Conservation (phyloP, 2,888 invertebrate genomes). For the Philopedon plagiatum region DNA sequence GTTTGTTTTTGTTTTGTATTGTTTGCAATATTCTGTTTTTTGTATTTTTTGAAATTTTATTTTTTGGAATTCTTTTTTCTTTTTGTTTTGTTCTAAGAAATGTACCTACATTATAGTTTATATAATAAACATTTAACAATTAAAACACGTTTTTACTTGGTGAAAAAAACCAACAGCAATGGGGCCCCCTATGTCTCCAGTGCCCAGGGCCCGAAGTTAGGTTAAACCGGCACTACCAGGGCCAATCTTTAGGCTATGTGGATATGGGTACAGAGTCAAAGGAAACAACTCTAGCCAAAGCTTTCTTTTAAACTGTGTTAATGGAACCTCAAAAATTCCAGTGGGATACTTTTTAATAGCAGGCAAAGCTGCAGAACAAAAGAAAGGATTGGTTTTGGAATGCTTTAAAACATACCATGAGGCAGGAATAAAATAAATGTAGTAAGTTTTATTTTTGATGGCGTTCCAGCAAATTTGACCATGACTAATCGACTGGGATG, state of each 20-base stretch:
- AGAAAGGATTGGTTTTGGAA: slow-evolving; percentile 28
- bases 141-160: no score
- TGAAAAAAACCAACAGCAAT: no score
- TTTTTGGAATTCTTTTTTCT: no score
- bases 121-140: no score
- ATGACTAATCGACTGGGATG: slow-evolving; percentile 21
- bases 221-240: no score
- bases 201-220: no score
- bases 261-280: slow-evolving; percentile 31
- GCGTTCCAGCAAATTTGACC: slow-evolving; percentile 32
- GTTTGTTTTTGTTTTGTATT: no score
- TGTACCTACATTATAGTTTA: no score
- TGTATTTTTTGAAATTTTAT: no score
- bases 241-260: slow-evolving; percentile 32
- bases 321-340: slow-evolving; percentile 34
- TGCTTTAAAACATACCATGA: slow-evolving; percentile 18
- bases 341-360: slow-evolving; percentile 33
- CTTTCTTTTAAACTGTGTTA: slow-evolving; percentile 30
- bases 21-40: no score
- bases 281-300: slow-evolving; percentile 27
- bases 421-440: slow-evolving; percentile 8
- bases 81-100: no score
- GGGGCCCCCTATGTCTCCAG: no score
- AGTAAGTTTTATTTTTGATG: slow-evolving; percentile 32
- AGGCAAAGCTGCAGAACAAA: slow-evolving; percentile 11